Percentiles rank a stretch among this genome's conserved stretches.
These are phyloP conservation scores for Harpalus rufipes DNA, from an alignment of 2,888 invertebrate species.

Conservation along the genomic window DNA sequence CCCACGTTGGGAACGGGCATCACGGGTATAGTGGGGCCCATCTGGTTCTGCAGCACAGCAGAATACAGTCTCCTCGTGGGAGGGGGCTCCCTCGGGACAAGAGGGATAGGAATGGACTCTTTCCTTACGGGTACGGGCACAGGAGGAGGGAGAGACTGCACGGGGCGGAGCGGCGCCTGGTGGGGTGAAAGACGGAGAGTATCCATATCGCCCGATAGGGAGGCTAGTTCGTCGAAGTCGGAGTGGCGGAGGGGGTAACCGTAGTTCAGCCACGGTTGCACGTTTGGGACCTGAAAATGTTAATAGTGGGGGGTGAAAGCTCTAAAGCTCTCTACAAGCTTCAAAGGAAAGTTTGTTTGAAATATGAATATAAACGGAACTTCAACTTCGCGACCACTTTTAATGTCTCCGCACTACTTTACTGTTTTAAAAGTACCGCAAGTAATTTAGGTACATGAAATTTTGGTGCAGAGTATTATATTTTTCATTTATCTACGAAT, in stretches of 20 bases:
- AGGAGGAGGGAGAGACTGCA: conserved; percentile 69
- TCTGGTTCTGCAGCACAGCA: conserved; percentile 75
- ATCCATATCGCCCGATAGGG: conserved; percentile 12
- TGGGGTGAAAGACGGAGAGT: background rate
- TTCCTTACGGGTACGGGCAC: conserved; percentile 69
- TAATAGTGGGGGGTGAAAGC: background rate
- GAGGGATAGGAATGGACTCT: background rate
- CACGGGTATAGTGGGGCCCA: conserved; percentile 16
- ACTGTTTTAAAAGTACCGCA: too few relatives aligned
- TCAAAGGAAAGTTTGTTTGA: background rate
- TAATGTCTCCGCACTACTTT: background rate
- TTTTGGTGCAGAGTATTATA: too few relatives aligned
- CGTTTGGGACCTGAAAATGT: conserved; percentile 21
- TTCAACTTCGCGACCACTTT: background rate
- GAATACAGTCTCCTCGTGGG: conserved; percentile 73
- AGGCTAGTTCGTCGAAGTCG: conserved; percentile 27
- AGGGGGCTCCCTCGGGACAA: conserved; percentile 28
- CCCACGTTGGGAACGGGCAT: background rate
- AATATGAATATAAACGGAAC: background rate
- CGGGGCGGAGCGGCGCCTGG: background rate
- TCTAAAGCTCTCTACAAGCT: background rate
- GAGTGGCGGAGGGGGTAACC: conserved; percentile 40
- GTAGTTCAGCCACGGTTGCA: conserved; percentile 49
- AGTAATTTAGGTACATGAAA: too few relatives aligned
- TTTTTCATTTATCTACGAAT: too few relatives aligned